A percentile compares a stretch with the other conserved stretches of the same genome.
Evolutionary conservation across 2,797 vertebrate species (phyloP).

Genomic region (Ispidina picta): DNA sequence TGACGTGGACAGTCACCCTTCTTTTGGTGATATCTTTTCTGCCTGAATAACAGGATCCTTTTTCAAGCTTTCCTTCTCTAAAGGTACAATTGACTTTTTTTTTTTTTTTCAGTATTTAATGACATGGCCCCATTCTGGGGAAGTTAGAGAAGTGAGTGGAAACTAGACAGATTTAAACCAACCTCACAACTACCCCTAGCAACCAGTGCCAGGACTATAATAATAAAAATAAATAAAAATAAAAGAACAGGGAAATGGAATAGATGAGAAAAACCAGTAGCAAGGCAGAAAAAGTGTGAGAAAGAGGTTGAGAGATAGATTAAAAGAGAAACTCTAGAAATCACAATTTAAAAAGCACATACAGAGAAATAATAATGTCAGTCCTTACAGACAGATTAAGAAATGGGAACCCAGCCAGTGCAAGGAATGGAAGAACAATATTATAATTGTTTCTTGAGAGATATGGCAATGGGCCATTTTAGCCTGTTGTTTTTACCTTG

Average conservation of each 20-base stretch:
- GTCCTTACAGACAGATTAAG: constrained; percentile 63
- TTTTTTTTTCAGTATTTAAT: background rate
- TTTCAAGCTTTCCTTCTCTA: background rate
- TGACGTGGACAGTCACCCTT: background rate
- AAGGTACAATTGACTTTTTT: background rate
- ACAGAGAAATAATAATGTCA: constrained; percentile 56
- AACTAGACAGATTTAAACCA: background rate
- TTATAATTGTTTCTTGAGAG: constrained; percentile 71
- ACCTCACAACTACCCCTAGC: background rate
- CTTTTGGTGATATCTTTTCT: background rate
- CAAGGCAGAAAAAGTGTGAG: background rate
- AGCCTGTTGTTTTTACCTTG: constrained; percentile 72
- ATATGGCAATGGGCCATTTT: constrained; percentile 65
- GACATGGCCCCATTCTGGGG: background rate
- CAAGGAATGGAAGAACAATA: constrained; percentile 46
- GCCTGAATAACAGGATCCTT: background rate
- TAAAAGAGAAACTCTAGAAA: constrained; percentile 34
- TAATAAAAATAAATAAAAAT: background rate
- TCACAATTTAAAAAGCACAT: constrained; percentile 39
- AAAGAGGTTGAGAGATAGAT: background rate
- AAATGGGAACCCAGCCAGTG: constrained; percentile 67
- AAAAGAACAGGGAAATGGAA: background rate
- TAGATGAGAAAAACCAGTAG: constrained; percentile 7
- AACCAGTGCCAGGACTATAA: background rate
- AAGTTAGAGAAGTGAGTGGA: background rate